Conservation (phyloP, 1,140 invertebrate genomes). For the Drosophila oshimai region DNA sequence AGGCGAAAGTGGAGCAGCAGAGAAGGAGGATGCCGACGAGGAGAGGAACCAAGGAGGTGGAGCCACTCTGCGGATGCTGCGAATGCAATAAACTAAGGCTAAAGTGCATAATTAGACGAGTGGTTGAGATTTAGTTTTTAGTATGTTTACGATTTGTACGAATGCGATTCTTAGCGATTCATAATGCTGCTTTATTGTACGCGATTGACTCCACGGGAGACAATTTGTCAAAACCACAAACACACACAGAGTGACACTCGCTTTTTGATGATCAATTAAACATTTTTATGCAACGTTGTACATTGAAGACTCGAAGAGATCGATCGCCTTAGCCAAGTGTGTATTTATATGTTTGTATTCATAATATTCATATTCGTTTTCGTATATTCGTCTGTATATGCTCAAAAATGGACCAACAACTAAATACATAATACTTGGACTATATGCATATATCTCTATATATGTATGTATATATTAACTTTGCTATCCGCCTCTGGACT, state of each 20-base stretch:
- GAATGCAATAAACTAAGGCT: conserved; percentile 54
- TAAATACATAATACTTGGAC: conserved; percentile 79
- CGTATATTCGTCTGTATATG: conserved; percentile 56
- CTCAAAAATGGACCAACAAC: conserved; percentile 77
- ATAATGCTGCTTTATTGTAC: conserved; percentile 70
- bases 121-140: conserved; percentile 43
- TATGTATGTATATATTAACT: conserved; percentile 36
- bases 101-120: conserved; percentile 42
- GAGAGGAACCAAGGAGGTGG: neutral
- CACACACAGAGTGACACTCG: conserved; percentile 35
- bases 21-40: neutral
- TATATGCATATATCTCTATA: conserved; percentile 49
- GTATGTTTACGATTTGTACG: conserved; percentile 42
- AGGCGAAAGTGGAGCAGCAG: conserved; percentile 53
- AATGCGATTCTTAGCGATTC: conserved; percentile 45
- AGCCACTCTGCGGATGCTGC: conserved; percentile 33
- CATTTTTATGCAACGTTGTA: conserved; percentile 67
- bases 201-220: conserved; percentile 69
- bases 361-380: conserved; percentile 38
- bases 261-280: conserved; percentile 70
- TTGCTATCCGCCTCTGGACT: conserved; percentile 46
- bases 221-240: conserved; percentile 46
- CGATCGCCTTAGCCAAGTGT: conserved; percentile 14
- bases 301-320: conserved; percentile 36
- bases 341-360: conserved; percentile 13